Evolutionary conservation across 2,888 invertebrate genomes (phyloP).

Genomic region (Geophilus truncorum): DNA sequence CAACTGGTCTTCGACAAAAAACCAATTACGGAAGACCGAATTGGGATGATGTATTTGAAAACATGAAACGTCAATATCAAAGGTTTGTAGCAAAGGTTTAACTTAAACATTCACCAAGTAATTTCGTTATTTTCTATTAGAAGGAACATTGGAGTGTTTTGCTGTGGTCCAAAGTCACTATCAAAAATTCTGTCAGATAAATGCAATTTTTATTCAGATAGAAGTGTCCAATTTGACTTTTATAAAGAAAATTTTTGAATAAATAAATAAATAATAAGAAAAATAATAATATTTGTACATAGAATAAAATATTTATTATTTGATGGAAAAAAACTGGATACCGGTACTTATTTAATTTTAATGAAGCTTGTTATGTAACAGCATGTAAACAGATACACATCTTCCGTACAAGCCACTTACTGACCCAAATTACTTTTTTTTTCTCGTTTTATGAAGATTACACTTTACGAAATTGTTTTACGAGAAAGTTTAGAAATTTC

Average conservation of each 20-base stretch:
- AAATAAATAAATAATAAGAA: not conserved
- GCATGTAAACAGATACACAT: no score
- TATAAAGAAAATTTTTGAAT: not conserved
- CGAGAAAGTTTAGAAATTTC: no score
- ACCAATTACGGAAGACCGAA: conserved; percentile 23
- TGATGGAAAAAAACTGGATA: no score
- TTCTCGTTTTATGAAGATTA: no score
- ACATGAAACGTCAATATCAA: not conserved
- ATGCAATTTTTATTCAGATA: not conserved
- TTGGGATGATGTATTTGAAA: conserved; percentile 11
- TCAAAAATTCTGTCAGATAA: not conserved
- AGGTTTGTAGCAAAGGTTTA: not conserved
- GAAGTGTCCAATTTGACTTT: not conserved
- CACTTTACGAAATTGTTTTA: no score
- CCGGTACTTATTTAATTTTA: no score
- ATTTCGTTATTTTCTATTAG: not conserved
- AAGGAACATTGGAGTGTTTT: not conserved
- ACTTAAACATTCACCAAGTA: no score
- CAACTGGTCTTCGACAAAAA: conserved; percentile 9
- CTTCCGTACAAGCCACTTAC: no score
- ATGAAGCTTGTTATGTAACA: no score
- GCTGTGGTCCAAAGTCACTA: conserved; percentile 9
- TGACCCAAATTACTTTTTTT: no score
- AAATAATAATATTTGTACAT: not conserved
- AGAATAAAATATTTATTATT: not conserved